Evolutionary conservation across 1,140 invertebrate species (phyloP).

Genomic region (Agraylea sexmaculata): DNA sequence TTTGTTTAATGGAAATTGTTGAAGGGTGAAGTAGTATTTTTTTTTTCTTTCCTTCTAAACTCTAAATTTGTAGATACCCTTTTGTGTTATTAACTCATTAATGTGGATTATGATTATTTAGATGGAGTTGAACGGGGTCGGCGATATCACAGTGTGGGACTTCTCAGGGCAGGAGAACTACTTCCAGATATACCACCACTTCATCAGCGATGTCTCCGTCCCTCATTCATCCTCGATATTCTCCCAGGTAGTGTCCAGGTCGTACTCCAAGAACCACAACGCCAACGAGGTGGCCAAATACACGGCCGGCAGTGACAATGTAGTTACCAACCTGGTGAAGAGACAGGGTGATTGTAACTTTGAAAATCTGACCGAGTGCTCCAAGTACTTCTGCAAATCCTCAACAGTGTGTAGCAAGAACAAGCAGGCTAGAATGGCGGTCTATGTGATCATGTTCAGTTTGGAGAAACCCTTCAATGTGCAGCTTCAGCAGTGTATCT

Average conservation of each 20-base stretch:
- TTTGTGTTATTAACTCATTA: too few relatives aligned
- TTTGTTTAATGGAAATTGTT: too few relatives aligned
- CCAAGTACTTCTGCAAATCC: slow-evolving; percentile 24
- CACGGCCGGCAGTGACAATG: slow-evolving; percentile 20
- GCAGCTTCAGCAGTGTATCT: slow-evolving; percentile 61
- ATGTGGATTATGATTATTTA: slow-evolving; percentile 24
- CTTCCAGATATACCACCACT: slow-evolving; percentile 66
- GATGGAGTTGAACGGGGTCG: slow-evolving; percentile 42
- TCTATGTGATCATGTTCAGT: slow-evolving; percentile 66
- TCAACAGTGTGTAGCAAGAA: slow-evolving; percentile 11
- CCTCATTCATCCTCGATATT: slow-evolving; percentile 19
- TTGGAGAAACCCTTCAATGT: slow-evolving; percentile 57
- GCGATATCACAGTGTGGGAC: slow-evolving; percentile 67
- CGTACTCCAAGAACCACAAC: slow-evolving; percentile 8
- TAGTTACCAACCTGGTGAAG: slow-evolving; percentile 19
- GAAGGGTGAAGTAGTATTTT: not conserved
- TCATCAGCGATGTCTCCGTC: slow-evolving; percentile 45
- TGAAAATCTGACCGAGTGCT: slow-evolving; percentile 19
- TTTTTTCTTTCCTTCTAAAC: not conserved
- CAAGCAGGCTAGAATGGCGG: slow-evolving; percentile 27
- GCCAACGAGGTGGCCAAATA: slow-evolving; percentile 19
- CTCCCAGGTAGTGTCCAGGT: slow-evolving; percentile 9
- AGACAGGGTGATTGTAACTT: slow-evolving; percentile 14
- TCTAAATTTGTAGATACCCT: too few relatives aligned
- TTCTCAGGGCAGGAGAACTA: slow-evolving; percentile 74